phyloP scores from a whole-genome alignment of 2,797 vertebrate genomes.

The Squalus acanthias region DNA sequence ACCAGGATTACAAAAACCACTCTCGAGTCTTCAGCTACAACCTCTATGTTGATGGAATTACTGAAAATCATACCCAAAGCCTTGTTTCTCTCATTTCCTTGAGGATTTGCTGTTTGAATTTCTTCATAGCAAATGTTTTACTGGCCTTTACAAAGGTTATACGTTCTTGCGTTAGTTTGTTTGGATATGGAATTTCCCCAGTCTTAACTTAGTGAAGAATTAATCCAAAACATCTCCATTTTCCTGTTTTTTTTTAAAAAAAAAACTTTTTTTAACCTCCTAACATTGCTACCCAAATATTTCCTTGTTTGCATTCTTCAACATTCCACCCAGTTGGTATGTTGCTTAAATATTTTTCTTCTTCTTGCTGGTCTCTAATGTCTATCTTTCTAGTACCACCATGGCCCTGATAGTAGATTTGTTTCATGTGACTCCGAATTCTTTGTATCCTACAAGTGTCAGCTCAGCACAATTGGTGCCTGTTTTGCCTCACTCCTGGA shows the following conservation, averaged over 20 bases:
- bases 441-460: background rate
- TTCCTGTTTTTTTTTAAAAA: background rate
- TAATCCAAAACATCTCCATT: background rate
- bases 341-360: background rate
- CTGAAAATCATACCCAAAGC: background rate
- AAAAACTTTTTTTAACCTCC: background rate
- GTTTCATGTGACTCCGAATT: too few relatives aligned
- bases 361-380: background rate
- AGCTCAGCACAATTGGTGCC: background rate
- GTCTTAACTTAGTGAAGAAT: conserved; percentile 1
- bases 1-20: background rate
- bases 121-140: background rate
- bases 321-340: background rate
- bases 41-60: background rate
- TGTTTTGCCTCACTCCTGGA: background rate
- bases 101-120: background rate
- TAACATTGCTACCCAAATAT: background rate
- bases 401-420: too few relatives aligned
- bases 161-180: background rate
- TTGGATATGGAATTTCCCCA: background rate
- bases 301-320: background rate
- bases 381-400: background rate
- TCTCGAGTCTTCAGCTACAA: background rate
- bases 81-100: background rate
- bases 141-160: background rate